These are phyloP conservation scores for Coracopsis vasa DNA, from an alignment of 2,113 vertebrate species.

Conservation along the genomic window DNA sequence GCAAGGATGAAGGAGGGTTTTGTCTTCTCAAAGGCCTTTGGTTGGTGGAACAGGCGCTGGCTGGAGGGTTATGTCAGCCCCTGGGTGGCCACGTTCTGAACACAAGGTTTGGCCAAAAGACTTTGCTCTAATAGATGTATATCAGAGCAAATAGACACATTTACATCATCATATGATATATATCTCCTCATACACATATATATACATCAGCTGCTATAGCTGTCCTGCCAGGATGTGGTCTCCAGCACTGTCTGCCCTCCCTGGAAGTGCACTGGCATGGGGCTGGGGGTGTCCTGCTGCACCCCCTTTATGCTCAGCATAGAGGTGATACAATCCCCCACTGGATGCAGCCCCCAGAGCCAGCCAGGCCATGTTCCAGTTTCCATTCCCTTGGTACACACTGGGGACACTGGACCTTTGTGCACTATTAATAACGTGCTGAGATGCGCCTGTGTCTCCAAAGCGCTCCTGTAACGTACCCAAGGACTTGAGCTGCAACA, in stretches of 20 bases:
- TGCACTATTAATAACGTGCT: not conserved
- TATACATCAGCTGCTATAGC: not conserved
- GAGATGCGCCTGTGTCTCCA: not conserved
- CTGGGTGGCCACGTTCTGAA: rapidly evolving
- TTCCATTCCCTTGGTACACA: not conserved
- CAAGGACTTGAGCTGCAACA: not conserved
- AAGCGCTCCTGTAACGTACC: not conserved
- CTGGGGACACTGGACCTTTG: not conserved
- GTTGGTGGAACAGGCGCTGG: not conserved
- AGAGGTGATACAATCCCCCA: rapidly evolving
- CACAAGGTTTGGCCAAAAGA: not conserved
- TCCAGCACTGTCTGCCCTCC: not conserved
- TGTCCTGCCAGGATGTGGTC: not conserved
- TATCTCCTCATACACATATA: not conserved
- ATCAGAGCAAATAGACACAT: not conserved
- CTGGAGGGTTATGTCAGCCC: not conserved
- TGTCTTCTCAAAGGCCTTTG: not conserved
- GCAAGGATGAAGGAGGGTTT: not conserved
- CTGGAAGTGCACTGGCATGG: rapidly evolving
- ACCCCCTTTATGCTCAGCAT: not conserved
- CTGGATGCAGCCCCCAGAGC: not conserved
- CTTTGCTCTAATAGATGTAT: not conserved
- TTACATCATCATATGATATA: not conserved
- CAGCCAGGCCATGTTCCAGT: not conserved
- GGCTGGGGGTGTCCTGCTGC: not conserved